Percentiles rank a stretch among this genome's conserved stretches.
Evolutionary conservation across 2,888 invertebrate species (phyloP).

Genomic region (Crepidodera aurea): DNA sequence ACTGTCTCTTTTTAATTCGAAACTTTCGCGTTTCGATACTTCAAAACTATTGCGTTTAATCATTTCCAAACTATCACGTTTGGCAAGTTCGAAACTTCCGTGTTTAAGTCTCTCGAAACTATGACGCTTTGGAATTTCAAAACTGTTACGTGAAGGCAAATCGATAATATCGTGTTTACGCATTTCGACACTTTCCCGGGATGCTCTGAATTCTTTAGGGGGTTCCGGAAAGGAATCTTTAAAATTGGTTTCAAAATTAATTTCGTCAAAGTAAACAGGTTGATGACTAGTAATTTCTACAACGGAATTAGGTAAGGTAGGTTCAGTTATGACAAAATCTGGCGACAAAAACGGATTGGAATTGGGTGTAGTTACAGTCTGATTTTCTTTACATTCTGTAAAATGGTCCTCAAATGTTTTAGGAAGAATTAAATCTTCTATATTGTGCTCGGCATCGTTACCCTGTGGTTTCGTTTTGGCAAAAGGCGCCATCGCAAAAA

Average conservation of each 20-base stretch:
- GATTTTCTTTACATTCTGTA: conserved; percentile 12
- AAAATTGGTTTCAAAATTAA: conserved; percentile 55
- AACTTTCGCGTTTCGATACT: conserved; percentile 30
- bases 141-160: conserved; percentile 6
- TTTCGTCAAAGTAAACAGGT: conserved; percentile 33
- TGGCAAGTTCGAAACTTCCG: not conserved
- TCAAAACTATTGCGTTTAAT: conserved; percentile 30
- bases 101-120: conserved; percentile 17
- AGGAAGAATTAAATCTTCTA: not conserved
- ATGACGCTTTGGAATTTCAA: conserved; percentile 8
- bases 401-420: conserved; percentile 24
- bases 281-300: conserved; percentile 44
- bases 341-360: conserved; percentile 56
- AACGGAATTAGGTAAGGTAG: conserved; percentile 13
- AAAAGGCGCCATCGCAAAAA: conserved; percentile 77
- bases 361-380: conserved; percentile 29
- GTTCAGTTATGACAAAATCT: conserved; percentile 37
- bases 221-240: conserved; percentile 17
- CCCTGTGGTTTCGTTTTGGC: conserved; percentile 51
- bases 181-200: conserved; percentile 14
- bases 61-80: conserved; percentile 7
- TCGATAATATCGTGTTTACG: conserved; percentile 12
- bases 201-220: conserved; percentile 4
- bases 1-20: conserved; percentile 46
- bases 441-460: conserved; percentile 18